Conservation (phyloP, 2,888 invertebrate genomes). For the Bhutanitis thaidina region DNA sequence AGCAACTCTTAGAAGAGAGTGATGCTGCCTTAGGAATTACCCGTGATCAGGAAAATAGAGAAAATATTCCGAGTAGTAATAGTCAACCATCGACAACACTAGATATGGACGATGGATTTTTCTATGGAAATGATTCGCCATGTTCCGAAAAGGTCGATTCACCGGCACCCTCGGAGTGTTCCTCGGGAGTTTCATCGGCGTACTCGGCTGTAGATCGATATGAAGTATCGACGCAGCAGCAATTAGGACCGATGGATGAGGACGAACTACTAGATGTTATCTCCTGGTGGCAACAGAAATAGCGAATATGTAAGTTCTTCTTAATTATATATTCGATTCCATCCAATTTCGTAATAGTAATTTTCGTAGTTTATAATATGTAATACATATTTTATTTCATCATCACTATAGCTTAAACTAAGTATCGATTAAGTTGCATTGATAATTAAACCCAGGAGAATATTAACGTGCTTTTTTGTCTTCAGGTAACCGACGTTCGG, state of each 20-base stretch:
- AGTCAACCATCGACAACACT: constrained; percentile 59
- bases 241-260: constrained; percentile 89
- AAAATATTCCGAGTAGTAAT: constrained; percentile 64
- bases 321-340: neutral
- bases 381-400: neutral
- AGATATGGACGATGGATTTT: constrained; percentile 74
- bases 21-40: constrained; percentile 80
- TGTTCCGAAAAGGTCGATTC: constrained; percentile 86
- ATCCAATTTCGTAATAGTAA: too few species aligned
- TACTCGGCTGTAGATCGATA: constrained; percentile 69
- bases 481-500: constrained; percentile 45
- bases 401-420: neutral
- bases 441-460: neutral
- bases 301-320: constrained; percentile 53
- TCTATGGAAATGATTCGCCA: constrained; percentile 74
- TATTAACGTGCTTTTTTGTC: constrained; percentile 46
- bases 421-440: neutral
- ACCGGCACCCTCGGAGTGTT: constrained; percentile 86
- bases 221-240: constrained; percentile 67
- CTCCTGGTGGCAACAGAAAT: constrained; percentile 90
- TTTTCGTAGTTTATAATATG: too few species aligned
- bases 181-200: constrained; percentile 78
- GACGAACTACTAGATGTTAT: constrained; percentile 93
- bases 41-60: constrained; percentile 68
- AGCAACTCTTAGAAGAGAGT: constrained; percentile 87